Conservation (phyloP, 2,113 vertebrate species). For the Caracal caracal region DNA sequence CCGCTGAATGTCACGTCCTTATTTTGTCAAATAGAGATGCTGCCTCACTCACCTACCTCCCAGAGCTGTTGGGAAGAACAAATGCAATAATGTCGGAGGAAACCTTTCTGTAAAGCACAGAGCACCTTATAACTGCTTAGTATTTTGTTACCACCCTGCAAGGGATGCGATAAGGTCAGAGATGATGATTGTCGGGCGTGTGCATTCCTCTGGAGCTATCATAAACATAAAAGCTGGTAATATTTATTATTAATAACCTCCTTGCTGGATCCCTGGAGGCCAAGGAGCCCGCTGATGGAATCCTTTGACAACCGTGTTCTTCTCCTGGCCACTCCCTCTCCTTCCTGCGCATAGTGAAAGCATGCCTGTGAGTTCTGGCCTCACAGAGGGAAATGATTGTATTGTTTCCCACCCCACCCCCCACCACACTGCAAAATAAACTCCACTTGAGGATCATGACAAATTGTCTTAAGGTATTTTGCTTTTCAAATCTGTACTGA, state of each 20-base stretch:
- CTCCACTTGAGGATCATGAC: neutral
- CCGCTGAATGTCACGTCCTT: neutral
- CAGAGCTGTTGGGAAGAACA: neutral
- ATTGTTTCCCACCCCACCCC: neutral
- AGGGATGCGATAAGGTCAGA: constrained; percentile 55
- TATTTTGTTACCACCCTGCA: constrained; percentile 29
- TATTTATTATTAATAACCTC: constrained; percentile 71
- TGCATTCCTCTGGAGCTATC: constrained; percentile 48
- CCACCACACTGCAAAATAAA: neutral
- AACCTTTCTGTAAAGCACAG: neutral
- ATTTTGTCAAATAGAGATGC: neutral
- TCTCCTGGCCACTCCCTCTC: neutral
- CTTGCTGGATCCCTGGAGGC: constrained; percentile 10
- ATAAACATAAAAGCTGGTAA: constrained; percentile 68
- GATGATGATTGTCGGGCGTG: constrained; percentile 12
- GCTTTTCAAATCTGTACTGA: constrained; percentile 51
- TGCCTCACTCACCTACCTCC: neutral
- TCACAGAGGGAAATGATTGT: neutral
- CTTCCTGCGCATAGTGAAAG: neutral
- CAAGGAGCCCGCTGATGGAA: neutral
- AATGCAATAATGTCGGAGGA: neutral
- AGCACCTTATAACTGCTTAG: neutral
- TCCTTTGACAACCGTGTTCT: neutral
- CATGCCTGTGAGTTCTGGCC: neutral
- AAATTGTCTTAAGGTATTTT: constrained; percentile 47